Base-by-base conservation (phyloP, 2,797 vertebrate species). In the Enoplosus armatus region DNA sequence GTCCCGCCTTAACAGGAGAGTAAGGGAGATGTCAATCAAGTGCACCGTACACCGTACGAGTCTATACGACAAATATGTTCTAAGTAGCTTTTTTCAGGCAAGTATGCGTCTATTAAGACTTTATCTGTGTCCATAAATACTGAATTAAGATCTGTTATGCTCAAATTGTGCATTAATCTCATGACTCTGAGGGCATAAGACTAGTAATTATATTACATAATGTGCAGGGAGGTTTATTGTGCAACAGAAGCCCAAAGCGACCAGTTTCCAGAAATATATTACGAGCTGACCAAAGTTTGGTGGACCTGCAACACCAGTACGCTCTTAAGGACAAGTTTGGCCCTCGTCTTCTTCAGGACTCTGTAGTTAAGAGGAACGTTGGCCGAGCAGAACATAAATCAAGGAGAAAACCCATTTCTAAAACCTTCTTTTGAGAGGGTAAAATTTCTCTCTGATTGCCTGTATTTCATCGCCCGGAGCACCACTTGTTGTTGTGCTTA, bases 351-450 rank as follows among this genome's bases (percentile, higher is more conserved):
- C 22, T 67, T n/a, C 43, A 53, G 35, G 50, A 53, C 24, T 26
- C 48, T 68, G 60, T 71, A 48, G 60, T 79, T 62, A 68, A 70
- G 55, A 61, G 43, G n/a, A 56, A 15, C 15, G 51, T 14, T 64
- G 59, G 54, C 35, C 50, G 68, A 70, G 67, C 55, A 3, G 33
- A 56, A 63, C 64, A 87, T 76, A 59, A 80, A 83, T 87, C 73
- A 79, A 69, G 41, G 11, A 37, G 54, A 74, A 80, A 79, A 60
- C 15, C 55, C 16, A 61, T 83, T 77, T 70, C 43, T 73, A 29
- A 83, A 76, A 41, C 15, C n/a, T 39, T 51, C n/a, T 58, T 72
- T 58, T 54, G 27, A 83, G 66, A 45, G 41, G 50, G 4, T 76
- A 9, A 80, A 75, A 64, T 60, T 31, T 31, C 58, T 59, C 63